Base-by-base conservation (phyloP, 1,140 invertebrate species). In the Lordiphosa mommai region DNA sequence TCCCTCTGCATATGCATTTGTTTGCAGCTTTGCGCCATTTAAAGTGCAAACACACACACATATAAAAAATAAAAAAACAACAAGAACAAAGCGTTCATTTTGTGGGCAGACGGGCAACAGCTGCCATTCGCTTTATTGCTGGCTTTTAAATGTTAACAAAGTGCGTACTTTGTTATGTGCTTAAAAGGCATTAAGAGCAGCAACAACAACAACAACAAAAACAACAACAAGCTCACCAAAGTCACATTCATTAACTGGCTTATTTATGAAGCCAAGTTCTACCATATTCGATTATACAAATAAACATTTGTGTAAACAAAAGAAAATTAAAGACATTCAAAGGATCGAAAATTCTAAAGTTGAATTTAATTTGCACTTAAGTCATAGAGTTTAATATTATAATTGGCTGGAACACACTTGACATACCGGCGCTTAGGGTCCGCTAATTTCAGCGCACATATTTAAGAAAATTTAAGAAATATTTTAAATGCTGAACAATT, bases 141-240 rank as follows among this genome's bases (percentile, higher is more conserved):
- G 70, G 63, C 76, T 80, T 69, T 73, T 51, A 61, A 43, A 72
- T 79, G 74, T 65, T 73, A 69, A 80, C 74, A 80, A 80, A 80
- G 69, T 79, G 74, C 53, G 56, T 66, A 74, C 56, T 80, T 79
- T 79, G 73, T 80, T 80, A 61, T 66, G 69, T 48, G 65, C 65
- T 79, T 69, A 58, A 73, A 63, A 67, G 57, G 56, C 55, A 80
- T 65, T 69, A 70, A 74, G 49, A 53, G 44, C 46, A 36, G 27
- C 32, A 36, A 34, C 41, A 33, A 33, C 23, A 40, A 41, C 29
- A 44, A 27, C n/a, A 33, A 6, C 29, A 8, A 49, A 13, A 40
- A 30, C 12, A 0, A 56, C 12, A 47, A 5, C 14, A 9, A 40
- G 10, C 2, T 34, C 33, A 29, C 33, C 16, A 57, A 43, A 53